phyloP scores from a whole-genome alignment of 2,113 vertebrate genomes.

The Leucoraja erinaceus region DNA sequence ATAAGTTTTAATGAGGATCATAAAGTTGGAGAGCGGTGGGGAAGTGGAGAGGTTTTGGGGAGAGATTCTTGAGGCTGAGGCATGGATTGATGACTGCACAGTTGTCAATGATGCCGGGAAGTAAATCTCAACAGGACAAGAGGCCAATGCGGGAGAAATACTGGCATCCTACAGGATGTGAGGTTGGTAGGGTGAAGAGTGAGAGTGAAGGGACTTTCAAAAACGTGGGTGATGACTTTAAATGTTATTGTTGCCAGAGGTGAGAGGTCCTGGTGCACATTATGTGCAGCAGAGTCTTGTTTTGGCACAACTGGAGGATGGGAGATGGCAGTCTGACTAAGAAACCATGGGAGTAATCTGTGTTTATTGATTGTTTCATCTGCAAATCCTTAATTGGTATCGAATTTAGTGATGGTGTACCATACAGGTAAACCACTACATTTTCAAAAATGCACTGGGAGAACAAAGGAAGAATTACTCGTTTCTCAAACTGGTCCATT shows the following conservation, averaged over 20 bases:
- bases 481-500: background rate
- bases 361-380: background rate
- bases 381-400: background rate
- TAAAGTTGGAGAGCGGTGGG: background rate
- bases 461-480: background rate
- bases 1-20: too few species aligned
- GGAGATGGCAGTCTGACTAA: background rate
- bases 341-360: background rate
- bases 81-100: too few species aligned
- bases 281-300: background rate
- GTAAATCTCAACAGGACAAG: too few species aligned
- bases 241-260: background rate
- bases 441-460: background rate
- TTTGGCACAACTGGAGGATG: background rate
- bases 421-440: background rate
- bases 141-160: too few species aligned
- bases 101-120: too few species aligned
- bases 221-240: background rate
- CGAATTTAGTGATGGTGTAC: background rate
- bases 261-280: too few species aligned
- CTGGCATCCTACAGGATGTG: too few species aligned
- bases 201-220: background rate
- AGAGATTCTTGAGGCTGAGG: too few species aligned
- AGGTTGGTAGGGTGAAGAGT: too few species aligned
- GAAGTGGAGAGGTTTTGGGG: background rate